phyloP scores from a whole-genome alignment of 2,797 vertebrate genomes.

The Parauchenoglanis ngamensis region DNA sequence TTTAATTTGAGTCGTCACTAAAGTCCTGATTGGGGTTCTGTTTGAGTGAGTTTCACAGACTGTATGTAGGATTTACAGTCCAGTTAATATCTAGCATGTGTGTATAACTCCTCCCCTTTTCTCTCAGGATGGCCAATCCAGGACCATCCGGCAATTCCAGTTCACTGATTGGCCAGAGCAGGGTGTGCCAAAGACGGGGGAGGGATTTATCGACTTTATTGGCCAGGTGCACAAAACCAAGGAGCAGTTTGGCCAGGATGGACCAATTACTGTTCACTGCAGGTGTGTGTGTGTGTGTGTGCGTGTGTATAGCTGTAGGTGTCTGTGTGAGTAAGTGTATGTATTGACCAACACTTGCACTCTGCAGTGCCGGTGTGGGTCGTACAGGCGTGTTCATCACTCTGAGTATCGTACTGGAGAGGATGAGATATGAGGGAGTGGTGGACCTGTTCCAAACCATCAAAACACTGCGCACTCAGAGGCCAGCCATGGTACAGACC shows the following conservation, averaged over 20 bases:
- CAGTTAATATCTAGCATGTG: background rate
- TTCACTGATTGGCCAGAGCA: slow-evolving; percentile 98
- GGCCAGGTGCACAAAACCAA: slow-evolving; percentile 99
- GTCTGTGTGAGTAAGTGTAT: background rate
- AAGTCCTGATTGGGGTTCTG: background rate
- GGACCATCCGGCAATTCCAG: slow-evolving; percentile 98
- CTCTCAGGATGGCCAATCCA: slow-evolving; percentile 90
- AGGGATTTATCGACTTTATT: slow-evolving; percentile 97
- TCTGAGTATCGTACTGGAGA: slow-evolving; percentile 93
- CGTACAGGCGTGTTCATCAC: slow-evolving; percentile 95
- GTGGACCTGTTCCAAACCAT: slow-evolving; percentile 97
- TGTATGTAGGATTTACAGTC: background rate
- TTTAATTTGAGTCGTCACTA: background rate
- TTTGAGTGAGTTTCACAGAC: background rate
- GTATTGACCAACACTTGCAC: slow-evolving; percentile 11
- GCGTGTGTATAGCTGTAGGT: background rate
- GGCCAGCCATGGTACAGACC: slow-evolving; percentile 97
- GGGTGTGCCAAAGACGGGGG: slow-evolving; percentile 95
- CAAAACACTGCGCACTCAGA: slow-evolving; percentile 92
- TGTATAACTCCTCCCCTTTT: background rate
- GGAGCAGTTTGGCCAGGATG: slow-evolving; percentile 97
- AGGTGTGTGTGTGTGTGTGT: slow-evolving; percentile 68
- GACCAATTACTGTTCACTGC: slow-evolving; percentile 97
- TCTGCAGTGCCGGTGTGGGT: slow-evolving; percentile 89
- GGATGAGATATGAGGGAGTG: slow-evolving; percentile 94